Evolutionary conservation across 2,797 vertebrate genomes (phyloP).

Genomic region (Peromyscus melanophrys): DNA sequence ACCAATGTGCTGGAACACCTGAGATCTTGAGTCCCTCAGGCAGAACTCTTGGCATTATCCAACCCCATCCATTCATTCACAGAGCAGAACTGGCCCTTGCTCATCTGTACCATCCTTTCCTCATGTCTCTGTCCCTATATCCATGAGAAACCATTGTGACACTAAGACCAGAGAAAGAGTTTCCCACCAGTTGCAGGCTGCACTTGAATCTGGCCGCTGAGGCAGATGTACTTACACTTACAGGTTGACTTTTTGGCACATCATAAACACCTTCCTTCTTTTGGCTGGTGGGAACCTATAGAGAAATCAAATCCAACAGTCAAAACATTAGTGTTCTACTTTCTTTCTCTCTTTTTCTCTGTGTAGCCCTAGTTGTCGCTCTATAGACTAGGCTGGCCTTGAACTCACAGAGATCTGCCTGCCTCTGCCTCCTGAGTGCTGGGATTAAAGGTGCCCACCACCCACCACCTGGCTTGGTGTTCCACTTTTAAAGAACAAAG

Average conservation of each 20-base stretch:
- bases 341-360: neutral
- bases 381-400: neutral
- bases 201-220: neutral
- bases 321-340: neutral
- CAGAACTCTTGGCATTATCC: neutral
- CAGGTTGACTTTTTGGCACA: slow-evolving; percentile 99
- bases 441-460: neutral
- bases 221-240: slow-evolving; percentile 95
- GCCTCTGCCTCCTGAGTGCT: neutral
- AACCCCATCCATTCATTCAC: too few species aligned
- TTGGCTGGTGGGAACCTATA: slow-evolving; percentile 99
- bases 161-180: neutral
- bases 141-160: neutral
- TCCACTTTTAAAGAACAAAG: neutral
- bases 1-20: neutral
- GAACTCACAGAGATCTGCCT: neutral
- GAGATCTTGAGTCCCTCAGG: neutral
- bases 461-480: too few species aligned
- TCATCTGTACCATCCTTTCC: neutral
- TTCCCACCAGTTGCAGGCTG: neutral
- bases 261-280: slow-evolving; percentile 99
- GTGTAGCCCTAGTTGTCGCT: neutral
- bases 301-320: slow-evolving; percentile 82
- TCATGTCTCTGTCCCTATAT: too few species aligned
- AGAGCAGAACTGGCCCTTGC: neutral